A percentile compares a stretch with the other conserved stretches of the same genome.
These are phyloP conservation scores for Exaiptasia diaphana DNA, from an alignment of 64 coral and sea anemone genomes.

Conservation along the genomic window DNA sequence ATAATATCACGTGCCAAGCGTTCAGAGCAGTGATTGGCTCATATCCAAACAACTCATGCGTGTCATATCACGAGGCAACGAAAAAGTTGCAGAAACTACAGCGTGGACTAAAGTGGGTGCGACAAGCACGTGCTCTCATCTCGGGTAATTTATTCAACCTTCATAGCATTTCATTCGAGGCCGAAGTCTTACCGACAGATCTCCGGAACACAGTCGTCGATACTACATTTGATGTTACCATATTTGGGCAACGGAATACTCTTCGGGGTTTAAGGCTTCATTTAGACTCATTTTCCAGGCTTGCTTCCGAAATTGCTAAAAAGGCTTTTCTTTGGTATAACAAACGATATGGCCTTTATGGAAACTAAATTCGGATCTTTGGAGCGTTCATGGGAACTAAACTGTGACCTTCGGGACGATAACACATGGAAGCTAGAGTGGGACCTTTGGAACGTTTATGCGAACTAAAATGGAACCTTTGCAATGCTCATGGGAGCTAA, in stretches of 20 bases:
- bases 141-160: constrained; percentile 70
- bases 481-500: no score
- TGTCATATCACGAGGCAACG: constrained; percentile 41
- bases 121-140: constrained; percentile 63
- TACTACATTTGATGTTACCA: constrained; percentile 83
- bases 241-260: constrained; percentile 85
- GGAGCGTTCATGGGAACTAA: no score
- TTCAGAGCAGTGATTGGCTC: constrained; percentile 35
- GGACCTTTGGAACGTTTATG: no score
- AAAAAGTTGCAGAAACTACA: constrained; percentile 45
- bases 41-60: constrained; percentile 69
- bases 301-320: constrained; percentile 83
- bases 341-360: constrained; percentile 24
- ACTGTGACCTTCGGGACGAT: no score
- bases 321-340: constrained; percentile 85
- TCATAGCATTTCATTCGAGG: constrained; percentile 81
- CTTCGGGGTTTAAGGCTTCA: constrained; percentile 60
- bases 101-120: constrained; percentile 59
- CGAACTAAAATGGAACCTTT: no score
- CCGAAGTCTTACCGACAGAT: constrained; percentile 51
- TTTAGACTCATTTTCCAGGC: constrained; percentile 69
- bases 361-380: neutral
- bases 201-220: constrained; percentile 57
- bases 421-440: no score
- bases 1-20: constrained; percentile 17